A percentile compares a stretch with the other conserved stretches of the same genome.
phyloP scores from a whole-genome alignment of 2,888 invertebrate species.

The Schizaphis graminum region DNA sequence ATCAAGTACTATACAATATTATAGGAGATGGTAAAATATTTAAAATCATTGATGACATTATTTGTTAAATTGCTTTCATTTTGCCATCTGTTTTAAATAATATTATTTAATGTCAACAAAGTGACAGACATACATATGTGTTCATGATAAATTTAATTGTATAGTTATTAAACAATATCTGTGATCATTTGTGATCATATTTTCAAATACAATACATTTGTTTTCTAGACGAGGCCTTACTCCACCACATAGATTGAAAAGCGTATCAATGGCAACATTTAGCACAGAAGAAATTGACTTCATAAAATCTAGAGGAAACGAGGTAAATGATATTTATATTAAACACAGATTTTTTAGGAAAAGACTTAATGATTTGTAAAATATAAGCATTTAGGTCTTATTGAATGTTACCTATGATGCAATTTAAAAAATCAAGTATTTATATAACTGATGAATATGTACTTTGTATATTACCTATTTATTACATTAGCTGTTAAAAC shows the following conservation, averaged over 20 bases:
- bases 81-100: conserved; percentile 32
- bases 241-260: conserved; percentile 98
- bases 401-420: background rate
- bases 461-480: background rate
- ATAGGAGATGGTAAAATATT: conserved; percentile 10
- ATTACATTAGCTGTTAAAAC: background rate
- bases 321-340: conserved; percentile 72
- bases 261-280: conserved; percentile 98
- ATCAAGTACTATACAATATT: background rate
- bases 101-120: conserved; percentile 34
- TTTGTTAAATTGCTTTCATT: conserved; percentile 19
- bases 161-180: conserved; percentile 4
- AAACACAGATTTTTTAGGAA: background rate
- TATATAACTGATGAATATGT: background rate
- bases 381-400: background rate
- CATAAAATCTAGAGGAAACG: conserved; percentile 90
- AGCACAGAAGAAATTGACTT: conserved; percentile 95
- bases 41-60: background rate
- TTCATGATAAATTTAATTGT: conserved; percentile 36
- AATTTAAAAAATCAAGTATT: background rate
- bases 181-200: conserved; percentile 9
- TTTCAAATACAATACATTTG: conserved; percentile 30
- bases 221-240: conserved; percentile 92
- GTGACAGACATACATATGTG: conserved; percentile 28
- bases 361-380: background rate